phyloP scores from a whole-genome alignment of 2,797 vertebrate species.

The Chrosomus eos region DNA sequence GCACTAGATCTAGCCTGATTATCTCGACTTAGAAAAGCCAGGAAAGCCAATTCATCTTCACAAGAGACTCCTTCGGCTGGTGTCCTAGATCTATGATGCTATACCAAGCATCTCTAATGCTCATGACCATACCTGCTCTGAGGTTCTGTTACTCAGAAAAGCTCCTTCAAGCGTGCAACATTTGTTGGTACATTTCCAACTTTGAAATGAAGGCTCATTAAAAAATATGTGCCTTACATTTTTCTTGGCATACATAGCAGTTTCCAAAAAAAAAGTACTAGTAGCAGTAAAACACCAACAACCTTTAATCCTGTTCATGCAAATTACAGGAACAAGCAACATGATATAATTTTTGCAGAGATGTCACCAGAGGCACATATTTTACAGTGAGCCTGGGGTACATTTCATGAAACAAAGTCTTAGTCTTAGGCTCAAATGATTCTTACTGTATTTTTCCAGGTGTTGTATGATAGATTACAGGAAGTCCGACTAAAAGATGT shows the following conservation, averaged over 20 bases:
- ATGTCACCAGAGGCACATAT: not conserved
- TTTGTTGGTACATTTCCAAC: not conserved
- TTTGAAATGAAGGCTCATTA: not conserved
- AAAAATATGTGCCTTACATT: not conserved
- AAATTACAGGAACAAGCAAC: not conserved
- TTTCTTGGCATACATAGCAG: not conserved
- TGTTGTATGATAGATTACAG: not conserved
- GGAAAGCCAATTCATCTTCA: conserved; percentile 54
- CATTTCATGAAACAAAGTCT: not conserved
- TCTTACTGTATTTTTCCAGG: not conserved
- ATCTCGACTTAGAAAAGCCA: conserved; percentile 54
- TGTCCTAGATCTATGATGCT: conserved; percentile 70
- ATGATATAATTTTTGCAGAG: not conserved
- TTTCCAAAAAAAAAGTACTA: not conserved
- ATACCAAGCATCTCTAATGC: conserved; percentile 21
- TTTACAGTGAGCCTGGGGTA: not conserved
- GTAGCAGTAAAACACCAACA: not conserved
- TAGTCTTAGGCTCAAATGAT: not conserved
- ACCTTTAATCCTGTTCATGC: not conserved
- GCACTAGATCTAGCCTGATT: conserved; percentile 55
- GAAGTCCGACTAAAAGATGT: not conserved
- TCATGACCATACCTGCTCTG: conserved; percentile 21
- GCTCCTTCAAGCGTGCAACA: not conserved
- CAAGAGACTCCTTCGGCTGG: conserved; percentile 55
- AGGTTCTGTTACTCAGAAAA: conserved; percentile 1